Evolutionary conservation across 2,797 vertebrate species (phyloP).

Genomic region (Sebastes itinus): DNA sequence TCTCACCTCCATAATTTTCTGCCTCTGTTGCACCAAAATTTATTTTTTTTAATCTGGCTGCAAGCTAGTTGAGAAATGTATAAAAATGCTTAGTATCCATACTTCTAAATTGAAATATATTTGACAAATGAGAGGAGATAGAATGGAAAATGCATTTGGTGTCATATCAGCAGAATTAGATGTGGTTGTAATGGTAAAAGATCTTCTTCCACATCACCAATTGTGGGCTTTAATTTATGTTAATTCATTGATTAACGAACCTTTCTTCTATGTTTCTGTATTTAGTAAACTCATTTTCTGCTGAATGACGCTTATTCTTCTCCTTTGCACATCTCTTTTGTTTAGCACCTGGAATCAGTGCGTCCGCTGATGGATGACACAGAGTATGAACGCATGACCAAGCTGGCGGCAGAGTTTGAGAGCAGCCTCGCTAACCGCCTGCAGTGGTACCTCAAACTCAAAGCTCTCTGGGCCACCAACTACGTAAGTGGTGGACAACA

Average conservation of each 20-base stretch:
- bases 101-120: neutral
- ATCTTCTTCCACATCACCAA: neutral
- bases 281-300: neutral
- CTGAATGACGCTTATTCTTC: neutral
- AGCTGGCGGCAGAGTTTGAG: slow-evolving; percentile 87
- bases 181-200: neutral
- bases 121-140: neutral
- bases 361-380: slow-evolving; percentile 83
- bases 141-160: neutral
- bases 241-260: neutral
- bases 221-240: neutral
- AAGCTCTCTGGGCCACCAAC: slow-evolving; percentile 91
- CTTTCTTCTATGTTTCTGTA: neutral
- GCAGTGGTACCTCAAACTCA: slow-evolving; percentile 92
- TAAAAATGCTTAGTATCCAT: neutral
- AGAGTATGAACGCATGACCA: slow-evolving; percentile 79
- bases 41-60: neutral
- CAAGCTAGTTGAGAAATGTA: neutral
- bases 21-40: neutral
- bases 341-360: slow-evolving; percentile 89
- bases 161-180: neutral
- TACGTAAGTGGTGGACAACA: slow-evolving; percentile 84
- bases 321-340: neutral
- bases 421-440: slow-evolving; percentile 83
- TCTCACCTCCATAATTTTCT: slow-evolving; percentile 1